Base-by-base conservation (phyloP, 1,140 invertebrate species). In the Eupeodes corollae region DNA sequence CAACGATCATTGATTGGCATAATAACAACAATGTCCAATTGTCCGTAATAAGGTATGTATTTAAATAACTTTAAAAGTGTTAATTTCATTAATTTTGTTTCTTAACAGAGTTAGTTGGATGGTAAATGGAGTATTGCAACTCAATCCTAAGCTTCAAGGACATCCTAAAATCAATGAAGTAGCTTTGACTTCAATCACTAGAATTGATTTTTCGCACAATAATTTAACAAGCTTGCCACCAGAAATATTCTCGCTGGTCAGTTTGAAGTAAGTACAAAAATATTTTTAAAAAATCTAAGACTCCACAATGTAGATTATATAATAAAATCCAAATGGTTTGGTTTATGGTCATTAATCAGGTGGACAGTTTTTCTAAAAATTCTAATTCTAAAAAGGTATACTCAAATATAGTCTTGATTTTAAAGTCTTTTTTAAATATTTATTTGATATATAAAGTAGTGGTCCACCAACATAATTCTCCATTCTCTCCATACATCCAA, bases 1-100 rank as follows among this genome's bases (percentile, higher is more conserved):
- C 93, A 1, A 91, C 93, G 1, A 92, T 93, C 78, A 79, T 98
- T 5, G 91, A 94, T 69, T 98, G 95, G 95, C 86, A 97, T 54
- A 80, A 86, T 55, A 82, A 91, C 54, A 78, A 81, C 43, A 65
- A 61, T 82, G 82, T 63, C 8, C 75, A 79, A 52, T 63, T 87
- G 31, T 71, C 75, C 55, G 71, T 81, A 63, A 79, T 88, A 18
- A 73, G 77, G 31, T 60, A 44, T 46, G 48, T 49, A 26, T 33
- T 43, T 31, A 44, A 31, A 6, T 34, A 18, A 38, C 12, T 39
- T 16, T 15, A 38, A 3, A 14, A 46, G 46, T 39, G 19, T 41
- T 16, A 45, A 38, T 2, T 18, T 8, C 12, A 35, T 32, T 32
- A 33, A n/a, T 34, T 19, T 51, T 26, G 26, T 16, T 16, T 19